phyloP scores from a whole-genome alignment of 1,140 invertebrate genomes.

The Caenorhabditis tropicalis region DNA sequence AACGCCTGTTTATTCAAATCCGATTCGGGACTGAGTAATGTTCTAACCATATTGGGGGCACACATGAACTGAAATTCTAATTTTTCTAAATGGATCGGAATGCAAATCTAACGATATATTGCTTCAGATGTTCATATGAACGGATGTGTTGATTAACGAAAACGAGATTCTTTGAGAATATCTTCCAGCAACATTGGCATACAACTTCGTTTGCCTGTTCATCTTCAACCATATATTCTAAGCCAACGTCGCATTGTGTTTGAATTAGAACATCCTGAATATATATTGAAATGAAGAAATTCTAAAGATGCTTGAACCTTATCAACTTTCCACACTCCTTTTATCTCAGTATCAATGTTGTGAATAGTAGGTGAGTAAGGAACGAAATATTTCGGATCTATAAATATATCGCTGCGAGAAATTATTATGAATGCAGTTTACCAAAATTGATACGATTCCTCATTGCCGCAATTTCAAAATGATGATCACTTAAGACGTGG shows the following conservation, averaged over 20 bases:
- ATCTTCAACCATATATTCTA: constrained; percentile 10
- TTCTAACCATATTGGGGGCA: not conserved
- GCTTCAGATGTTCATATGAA: not conserved
- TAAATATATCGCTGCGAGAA: not conserved
- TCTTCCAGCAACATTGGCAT: not conserved
- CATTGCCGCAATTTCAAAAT: constrained; percentile 11
- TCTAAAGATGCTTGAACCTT: not conserved
- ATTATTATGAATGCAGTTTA: not conserved
- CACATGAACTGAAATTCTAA: not conserved
- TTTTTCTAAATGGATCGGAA: not conserved
- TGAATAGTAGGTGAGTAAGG: not conserved
- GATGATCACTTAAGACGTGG: not conserved
- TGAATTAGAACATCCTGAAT: not conserved
- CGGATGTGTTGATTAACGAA: constrained; percentile 20
- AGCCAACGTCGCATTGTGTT: constrained; percentile 15
- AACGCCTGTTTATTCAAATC: not conserved
- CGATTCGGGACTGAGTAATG: not conserved
- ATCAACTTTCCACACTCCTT: constrained; percentile 15
- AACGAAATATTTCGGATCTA: not conserved
- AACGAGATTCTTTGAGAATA: not conserved
- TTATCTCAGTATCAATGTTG: not conserved
- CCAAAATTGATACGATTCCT: not conserved
- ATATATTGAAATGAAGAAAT: not conserved
- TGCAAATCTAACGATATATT: not conserved
- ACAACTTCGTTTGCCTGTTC: not conserved